phyloP scores from a whole-genome alignment of 2,888 invertebrate species.

The Latrodectus hesperus region DNA sequence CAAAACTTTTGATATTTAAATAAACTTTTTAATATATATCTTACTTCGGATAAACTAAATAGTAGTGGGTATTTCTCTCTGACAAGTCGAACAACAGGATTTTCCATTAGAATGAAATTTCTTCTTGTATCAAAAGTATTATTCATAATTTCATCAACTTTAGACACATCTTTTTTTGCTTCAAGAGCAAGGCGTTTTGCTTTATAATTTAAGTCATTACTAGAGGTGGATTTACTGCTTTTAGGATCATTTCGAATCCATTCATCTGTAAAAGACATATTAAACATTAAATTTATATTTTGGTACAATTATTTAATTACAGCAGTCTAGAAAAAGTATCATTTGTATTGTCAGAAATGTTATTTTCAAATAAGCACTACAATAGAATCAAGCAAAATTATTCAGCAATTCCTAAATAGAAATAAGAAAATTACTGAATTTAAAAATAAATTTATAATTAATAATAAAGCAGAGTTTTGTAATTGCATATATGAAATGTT shows the following conservation, averaged over 20 bases:
- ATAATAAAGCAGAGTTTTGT: too few relatives aligned
- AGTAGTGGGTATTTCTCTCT: slow-evolving; percentile 41
- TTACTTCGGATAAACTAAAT: slow-evolving; percentile 36
- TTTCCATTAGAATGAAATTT: slow-evolving; percentile 6
- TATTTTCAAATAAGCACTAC: too few relatives aligned
- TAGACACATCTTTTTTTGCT: slow-evolving; percentile 11
- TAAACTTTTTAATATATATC: background rate
- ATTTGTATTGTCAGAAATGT: too few relatives aligned
- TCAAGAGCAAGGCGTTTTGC: slow-evolving; percentile 9
- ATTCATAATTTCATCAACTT: slow-evolving; percentile 21
- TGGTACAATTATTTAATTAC: too few relatives aligned
- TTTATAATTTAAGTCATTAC: slow-evolving; percentile 7
- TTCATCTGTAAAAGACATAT: slow-evolving; percentile 1
- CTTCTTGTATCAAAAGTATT: slow-evolving; percentile 24
- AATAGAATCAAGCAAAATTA: too few relatives aligned
- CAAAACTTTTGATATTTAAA: background rate
- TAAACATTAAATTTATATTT: background rate
- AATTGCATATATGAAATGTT: too few relatives aligned
- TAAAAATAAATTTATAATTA: too few relatives aligned
- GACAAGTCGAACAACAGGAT: background rate
- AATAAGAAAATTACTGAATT: too few relatives aligned
- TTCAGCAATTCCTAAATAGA: too few relatives aligned
- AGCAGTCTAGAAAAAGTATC: too few relatives aligned
- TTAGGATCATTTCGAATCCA: background rate
- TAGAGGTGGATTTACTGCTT: background rate